Evolutionary conservation across 2,113 vertebrate genomes (phyloP), one percentile per base, ranked within the genome.

Genomic region (Thamnaconus septentrionalis): DNA sequence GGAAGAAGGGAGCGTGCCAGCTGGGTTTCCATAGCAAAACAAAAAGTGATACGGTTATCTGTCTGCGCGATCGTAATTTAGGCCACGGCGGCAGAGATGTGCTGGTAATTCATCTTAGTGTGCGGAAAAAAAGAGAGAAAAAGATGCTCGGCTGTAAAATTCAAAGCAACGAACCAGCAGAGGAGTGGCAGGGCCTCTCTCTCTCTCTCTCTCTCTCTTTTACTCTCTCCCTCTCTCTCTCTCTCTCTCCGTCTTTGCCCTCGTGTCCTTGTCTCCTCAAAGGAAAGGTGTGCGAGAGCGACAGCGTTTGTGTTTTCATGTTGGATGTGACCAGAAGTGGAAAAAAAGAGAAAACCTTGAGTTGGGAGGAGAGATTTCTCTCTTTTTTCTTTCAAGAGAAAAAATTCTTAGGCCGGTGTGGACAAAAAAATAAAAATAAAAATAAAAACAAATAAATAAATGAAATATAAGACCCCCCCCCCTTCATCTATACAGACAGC

Each of bases 381-480:
- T 31, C 18, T 31, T 31, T 31, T 31, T 31, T 2, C 18, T 31
- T 31, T 31, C 18, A 31, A 31, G 18, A 31, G 2, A 31, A 31
- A 31, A 31, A 31, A 31, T 31, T 31, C 18, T 31, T 31, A 31
- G 18, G 1, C 18, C 18, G 18, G 18, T 31, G 18, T 31, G 18
- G 18, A 31, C 18, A 31, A 31, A 31, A 31, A 31, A 31, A 31
- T 1, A 31, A 31, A 31, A 31, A 61, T 79, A 56, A 61, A 62
- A 80, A 69, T 82, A 69, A 73, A 68, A 58, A 31, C 2, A 31
- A 31, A 31, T 31, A 68, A 58, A 31, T 31, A 31, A 31, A 31
- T 31, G 2, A 31, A 31, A 52, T 66, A 64, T 79, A 85, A 83
- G 82, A 79, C 75, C 61, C 76, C 76, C 85, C 80, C 81, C 87